Percentiles rank a stretch among this genome's conserved stretches.
Conservation (phyloP, 2,797 vertebrate genomes). For the Salmo trutta region DNA sequence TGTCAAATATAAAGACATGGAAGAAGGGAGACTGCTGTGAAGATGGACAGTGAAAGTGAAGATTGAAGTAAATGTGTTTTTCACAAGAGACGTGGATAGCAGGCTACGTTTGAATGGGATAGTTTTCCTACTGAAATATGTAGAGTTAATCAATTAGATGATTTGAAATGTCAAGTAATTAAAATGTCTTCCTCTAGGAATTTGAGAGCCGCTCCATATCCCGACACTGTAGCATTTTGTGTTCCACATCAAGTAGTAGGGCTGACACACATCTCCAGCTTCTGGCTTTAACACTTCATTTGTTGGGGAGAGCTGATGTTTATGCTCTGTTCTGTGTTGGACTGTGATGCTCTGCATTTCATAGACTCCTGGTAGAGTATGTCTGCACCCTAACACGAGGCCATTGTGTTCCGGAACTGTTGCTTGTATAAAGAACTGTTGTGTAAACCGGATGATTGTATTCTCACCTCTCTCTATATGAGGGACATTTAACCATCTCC, state of each 20-base stretch:
- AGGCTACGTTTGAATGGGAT: neutral
- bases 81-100: neutral
- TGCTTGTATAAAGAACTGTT: too few relatives aligned
- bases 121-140: neutral
- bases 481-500: too few relatives aligned
- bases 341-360: too few relatives aligned
- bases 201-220: neutral
- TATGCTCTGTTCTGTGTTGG: too few relatives aligned
- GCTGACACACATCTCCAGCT: neutral
- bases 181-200: neutral
- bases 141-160: neutral
- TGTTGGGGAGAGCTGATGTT: neutral
- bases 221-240: too few relatives aligned
- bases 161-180: neutral
- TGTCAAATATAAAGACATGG: slow-evolving; percentile 14
- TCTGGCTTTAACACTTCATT: neutral
- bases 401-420: too few relatives aligned
- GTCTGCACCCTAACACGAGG: too few relatives aligned
- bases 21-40: slow-evolving; percentile 13
- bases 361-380: too few relatives aligned
- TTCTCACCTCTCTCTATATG: too few relatives aligned
- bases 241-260: neutral
- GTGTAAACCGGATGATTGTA: too few relatives aligned
- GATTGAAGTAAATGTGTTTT: neutral
- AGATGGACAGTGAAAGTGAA: neutral